Base-by-base conservation (phyloP, 2,888 invertebrate species). In the Trichacis sp. region DNA sequence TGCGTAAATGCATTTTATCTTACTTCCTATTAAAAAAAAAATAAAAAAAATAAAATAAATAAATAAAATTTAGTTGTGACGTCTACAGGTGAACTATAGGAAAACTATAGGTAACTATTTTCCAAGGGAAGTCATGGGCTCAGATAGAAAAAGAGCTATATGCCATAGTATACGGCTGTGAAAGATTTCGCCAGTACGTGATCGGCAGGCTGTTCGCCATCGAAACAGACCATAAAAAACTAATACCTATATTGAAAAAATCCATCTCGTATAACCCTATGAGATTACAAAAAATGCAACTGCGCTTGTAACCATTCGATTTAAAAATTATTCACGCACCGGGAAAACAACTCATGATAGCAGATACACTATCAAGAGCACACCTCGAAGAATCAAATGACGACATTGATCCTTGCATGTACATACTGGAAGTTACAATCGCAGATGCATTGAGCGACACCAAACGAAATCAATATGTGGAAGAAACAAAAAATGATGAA, bases 151-250 rank as follows among this genome's bases (percentile, higher is more conserved):
- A 68, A 58, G 63, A 68, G 17, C 15, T 68, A 11, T 57, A 56
- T 17, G 72, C 72, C 33, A 58, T 71, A 8, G 69, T 70, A 2
- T 63, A 52, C 15, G 72, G 70, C 0, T 69, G 68, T 45, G 67
- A 67, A 17, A 42, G 59, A 42, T 72, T 69, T 20, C 42, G 55
- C 5, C 60, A 72, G 29, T 69, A 60, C 33, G 47, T 72, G 4
- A 5, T 11, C 54, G 70, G 68, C 6, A 70, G 43, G 69, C 54
- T 40, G 46, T 53, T 76, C 8, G 58, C 12, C 19, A 69, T 78
- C 19, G 73, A 77, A 65, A 76, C 72, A 2, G 75, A 79, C 61
- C 77, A 79, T 47, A 72, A 71, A 57, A 75, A 78, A 9, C 45
- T 24, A 0, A 40, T 54, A 1, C 54, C 59, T 1, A 59, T 64